phyloP scores from a whole-genome alignment of 1,140 invertebrate species.

The Heliconius eleuchia region DNA sequence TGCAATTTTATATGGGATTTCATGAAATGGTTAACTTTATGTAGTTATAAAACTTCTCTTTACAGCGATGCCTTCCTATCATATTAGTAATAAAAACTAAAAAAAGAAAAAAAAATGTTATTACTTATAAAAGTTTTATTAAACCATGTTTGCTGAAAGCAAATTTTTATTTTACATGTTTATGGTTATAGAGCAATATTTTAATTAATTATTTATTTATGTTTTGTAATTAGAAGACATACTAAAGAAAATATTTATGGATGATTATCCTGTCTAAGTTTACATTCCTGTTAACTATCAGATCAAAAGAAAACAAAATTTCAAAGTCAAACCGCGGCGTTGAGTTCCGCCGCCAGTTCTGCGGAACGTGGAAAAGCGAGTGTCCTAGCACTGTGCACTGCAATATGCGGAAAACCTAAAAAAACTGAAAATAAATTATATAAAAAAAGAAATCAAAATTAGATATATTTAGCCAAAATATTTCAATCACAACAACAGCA shows the following conservation, averaged over 20 bases:
- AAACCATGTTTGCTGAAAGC: not conserved
- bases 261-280: too few relatives aligned
- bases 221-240: not conserved
- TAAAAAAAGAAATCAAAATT: too few relatives aligned
- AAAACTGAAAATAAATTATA: too few relatives aligned
- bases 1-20: not conserved
- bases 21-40: slow-evolving; percentile 1
- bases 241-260: not conserved
- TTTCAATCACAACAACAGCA: slow-evolving; percentile 1
- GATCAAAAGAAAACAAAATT: too few relatives aligned
- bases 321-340: too few relatives aligned
- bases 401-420: too few relatives aligned
- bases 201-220: not conserved
- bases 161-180: not conserved
- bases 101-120: not conserved
- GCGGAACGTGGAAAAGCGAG: too few relatives aligned
- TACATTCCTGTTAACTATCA: too few relatives aligned
- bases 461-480: not conserved
- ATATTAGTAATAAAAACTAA: not conserved
- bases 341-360: too few relatives aligned
- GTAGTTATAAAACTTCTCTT: not conserved
- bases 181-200: slow-evolving; percentile 2
- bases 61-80: not conserved
- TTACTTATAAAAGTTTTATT: slow-evolving; percentile 8
- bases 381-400: too few relatives aligned